Base-by-base conservation (phyloP, 2,113 vertebrate genomes). In the Papio anubis region DNA sequence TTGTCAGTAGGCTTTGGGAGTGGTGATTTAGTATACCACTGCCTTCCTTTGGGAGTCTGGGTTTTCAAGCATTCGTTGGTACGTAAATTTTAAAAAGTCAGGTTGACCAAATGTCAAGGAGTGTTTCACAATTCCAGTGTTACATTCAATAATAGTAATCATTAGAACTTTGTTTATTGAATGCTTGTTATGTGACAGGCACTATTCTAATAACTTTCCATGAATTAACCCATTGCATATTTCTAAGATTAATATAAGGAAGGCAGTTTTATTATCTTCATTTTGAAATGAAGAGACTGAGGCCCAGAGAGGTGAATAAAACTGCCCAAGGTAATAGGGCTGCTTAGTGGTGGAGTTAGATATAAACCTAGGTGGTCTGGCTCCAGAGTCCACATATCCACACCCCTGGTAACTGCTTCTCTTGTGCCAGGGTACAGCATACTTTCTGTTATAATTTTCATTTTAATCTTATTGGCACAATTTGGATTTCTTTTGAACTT, bases 211-310 rank as follows among this genome's bases (percentile, higher is more conserved):
- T 93, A 45, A 61, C 43, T 57, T 81, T 9, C 48, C 8, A 48
- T 23, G 55, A 40, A 57, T 52, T 8, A 48, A 86, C 27, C 50
- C 32, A 55, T 30, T 68, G 55, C 27, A 38, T 48, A 45, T 55
- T 80, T 59, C 32, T 27, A 52, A 13, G 1, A 25, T 16, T 88
- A 23, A 8, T 48, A 43, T 32, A 84, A 91, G 35, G 32, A 16
- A 32, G 90, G 14, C 3, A 30, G 32, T 78, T 68, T 73, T 90
- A 57, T 79, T 82, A 43, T 18, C 57, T 35, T 61, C 21, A 13
- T 79, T 95, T 90, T 88, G 68, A n/a, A n/a, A n/a, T 61, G 64
- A 80, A 80, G 45, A 78, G n/a, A 25, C 76, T 78, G 66, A 91
- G 45, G 52, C 68, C 21, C 35, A 75, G 66, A 40, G 81, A 88